phyloP scores from a whole-genome alignment of 2,113 vertebrate genomes.

The Hoplias malabaricus region DNA sequence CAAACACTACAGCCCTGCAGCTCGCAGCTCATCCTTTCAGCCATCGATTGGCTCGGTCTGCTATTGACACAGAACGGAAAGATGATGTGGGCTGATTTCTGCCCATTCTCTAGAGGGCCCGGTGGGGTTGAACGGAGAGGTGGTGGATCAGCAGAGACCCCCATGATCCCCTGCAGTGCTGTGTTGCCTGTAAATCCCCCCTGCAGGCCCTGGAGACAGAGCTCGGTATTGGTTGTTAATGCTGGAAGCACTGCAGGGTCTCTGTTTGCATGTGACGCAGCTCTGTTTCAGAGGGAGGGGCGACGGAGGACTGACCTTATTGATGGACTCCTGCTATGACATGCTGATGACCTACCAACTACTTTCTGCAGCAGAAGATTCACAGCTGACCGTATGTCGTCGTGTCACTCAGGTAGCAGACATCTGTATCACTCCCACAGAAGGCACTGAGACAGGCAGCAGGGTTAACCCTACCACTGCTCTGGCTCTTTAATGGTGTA shows the following conservation, averaged over 20 bases:
- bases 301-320: slow-evolving; percentile 25
- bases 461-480: no score
- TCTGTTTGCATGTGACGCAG: slow-evolving; percentile 10
- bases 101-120: slow-evolving; percentile 7
- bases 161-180: slow-evolving; percentile 39
- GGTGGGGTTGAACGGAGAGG: not conserved
- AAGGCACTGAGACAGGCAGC: no score
- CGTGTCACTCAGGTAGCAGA: not conserved
- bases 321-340: slow-evolving; percentile 24
- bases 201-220: slow-evolving; percentile 8
- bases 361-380: not conserved
- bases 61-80: slow-evolving; percentile 13
- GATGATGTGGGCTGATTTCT: slow-evolving; percentile 25
- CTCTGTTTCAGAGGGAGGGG: not conserved
- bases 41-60: slow-evolving; percentile 19
- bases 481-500: no score
- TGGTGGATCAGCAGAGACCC: slow-evolving; percentile 6
- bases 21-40: not conserved
- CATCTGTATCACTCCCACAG: not conserved
- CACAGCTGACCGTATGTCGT: slow-evolving; percentile 16
- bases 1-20: slow-evolving; percentile 9
- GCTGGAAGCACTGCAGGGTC: slow-evolving; percentile 5
- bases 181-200: slow-evolving; percentile 43
- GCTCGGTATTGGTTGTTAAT: not conserved
- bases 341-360: slow-evolving; percentile 10